A percentile compares a stretch with the other conserved stretches of the same genome.
These are phyloP conservation scores for Hydraecia micacea DNA, from an alignment of 2,888 invertebrate species.

Conservation along the genomic window DNA sequence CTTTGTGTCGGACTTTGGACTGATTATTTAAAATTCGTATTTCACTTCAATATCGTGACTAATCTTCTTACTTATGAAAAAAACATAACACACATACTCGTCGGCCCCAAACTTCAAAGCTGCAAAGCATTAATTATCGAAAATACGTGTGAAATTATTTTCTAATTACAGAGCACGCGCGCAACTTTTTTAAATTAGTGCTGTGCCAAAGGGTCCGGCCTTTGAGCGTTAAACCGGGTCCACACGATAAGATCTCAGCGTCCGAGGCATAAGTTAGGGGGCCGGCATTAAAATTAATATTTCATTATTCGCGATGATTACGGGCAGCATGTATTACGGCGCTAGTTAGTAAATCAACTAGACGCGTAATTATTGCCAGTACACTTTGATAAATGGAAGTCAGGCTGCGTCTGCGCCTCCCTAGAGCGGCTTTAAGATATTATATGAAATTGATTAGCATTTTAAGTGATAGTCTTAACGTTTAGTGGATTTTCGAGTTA, in stretches of 20 bases:
- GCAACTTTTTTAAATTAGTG: slow-evolving; percentile 62
- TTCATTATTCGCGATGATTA: slow-evolving; percentile 67
- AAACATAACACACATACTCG: slow-evolving; percentile 5
- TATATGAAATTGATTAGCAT: slow-evolving; percentile 54
- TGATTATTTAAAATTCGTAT: background rate
- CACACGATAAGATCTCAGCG: slow-evolving; percentile 62
- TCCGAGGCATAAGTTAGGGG: slow-evolving; percentile 52
- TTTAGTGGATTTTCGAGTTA: slow-evolving; percentile 46
- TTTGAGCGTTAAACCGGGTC: slow-evolving; percentile 53
- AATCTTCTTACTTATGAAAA: slow-evolving; percentile 1
- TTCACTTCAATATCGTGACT: background rate
- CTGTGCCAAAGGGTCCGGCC: slow-evolving; percentile 52
- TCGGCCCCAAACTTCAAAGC: slow-evolving; percentile 9
- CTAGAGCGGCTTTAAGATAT: slow-evolving; percentile 26
- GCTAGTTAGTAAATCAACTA: slow-evolving; percentile 72
- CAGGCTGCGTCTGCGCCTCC: slow-evolving; percentile 43
- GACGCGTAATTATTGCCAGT: slow-evolving; percentile 67
- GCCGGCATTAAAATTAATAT: slow-evolving; percentile 62
- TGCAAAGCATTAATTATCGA: slow-evolving; percentile 37
- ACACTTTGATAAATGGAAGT: slow-evolving; percentile 60
- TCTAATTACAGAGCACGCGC: slow-evolving; percentile 52
- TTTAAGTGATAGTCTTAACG: slow-evolving; percentile 30
- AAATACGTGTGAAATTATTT: slow-evolving; percentile 64
- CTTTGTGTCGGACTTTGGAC: background rate
- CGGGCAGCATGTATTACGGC: slow-evolving; percentile 60